Evolutionary conservation across 2,113 vertebrate species (phyloP).

Genomic region (Centropus bengalensis): DNA sequence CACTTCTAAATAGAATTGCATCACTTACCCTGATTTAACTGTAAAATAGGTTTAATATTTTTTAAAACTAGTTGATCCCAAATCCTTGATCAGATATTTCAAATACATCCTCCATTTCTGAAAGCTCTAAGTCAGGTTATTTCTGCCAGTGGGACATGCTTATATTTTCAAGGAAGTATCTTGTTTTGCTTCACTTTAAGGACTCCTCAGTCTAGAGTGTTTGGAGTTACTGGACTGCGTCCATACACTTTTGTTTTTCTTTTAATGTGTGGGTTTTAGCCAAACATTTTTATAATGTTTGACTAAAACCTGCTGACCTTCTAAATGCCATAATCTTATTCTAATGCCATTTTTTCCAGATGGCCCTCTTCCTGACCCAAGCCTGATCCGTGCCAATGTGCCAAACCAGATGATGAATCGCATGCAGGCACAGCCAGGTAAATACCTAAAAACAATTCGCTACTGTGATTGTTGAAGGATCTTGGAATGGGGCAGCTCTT

Average conservation of each 20-base stretch:
- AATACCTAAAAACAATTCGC: neutral
- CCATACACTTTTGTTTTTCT: neutral
- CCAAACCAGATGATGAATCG: slow-evolving; percentile 93
- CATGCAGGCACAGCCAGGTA: slow-evolving; percentile 90
- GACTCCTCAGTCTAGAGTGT: neutral
- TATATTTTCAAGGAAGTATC: neutral
- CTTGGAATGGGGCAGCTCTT: neutral
- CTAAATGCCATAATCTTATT: neutral
- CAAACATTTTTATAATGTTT: neutral
- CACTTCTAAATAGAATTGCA: neutral
- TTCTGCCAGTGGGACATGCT: neutral
- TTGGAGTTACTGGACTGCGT: neutral
- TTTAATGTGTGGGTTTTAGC: neutral
- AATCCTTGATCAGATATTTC: neutral
- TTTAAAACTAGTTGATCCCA: neutral
- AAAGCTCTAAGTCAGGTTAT: neutral
- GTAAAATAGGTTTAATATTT: neutral
- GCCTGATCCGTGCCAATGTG: slow-evolving; percentile 86
- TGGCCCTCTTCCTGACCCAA: slow-evolving; percentile 88
- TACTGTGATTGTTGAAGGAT: neutral
- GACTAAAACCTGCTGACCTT: neutral
- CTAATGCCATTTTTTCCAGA: slow-evolving; percentile 72
- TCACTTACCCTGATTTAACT: neutral
- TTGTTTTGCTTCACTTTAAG: neutral
- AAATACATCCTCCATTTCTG: neutral